A percentile compares a stretch with the other conserved stretches of the same genome.
Conservation (phyloP, 1,140 invertebrate species). For the Mamestra configurata region DNA sequence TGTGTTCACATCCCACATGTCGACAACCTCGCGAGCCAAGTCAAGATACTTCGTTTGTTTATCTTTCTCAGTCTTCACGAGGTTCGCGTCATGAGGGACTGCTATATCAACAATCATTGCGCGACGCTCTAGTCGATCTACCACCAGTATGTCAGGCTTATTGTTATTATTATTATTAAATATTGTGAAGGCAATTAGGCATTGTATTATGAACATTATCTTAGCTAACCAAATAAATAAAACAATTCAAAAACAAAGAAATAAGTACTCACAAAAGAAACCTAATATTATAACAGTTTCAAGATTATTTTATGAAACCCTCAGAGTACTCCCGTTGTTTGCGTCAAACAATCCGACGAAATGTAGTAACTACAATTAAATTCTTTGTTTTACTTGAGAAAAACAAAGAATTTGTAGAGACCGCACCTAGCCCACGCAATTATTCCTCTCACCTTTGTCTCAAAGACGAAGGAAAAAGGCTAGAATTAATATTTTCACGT, state of each 20-base stretch:
- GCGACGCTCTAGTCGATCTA: too few species aligned
- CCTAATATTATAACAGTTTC: neutral
- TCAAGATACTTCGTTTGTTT: too few species aligned
- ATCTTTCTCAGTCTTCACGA: too few species aligned
- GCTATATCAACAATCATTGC: too few species aligned
- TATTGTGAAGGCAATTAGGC: too few species aligned
- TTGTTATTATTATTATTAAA: too few species aligned
- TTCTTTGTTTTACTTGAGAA: conserved; percentile 20
- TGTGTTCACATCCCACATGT: too few species aligned
- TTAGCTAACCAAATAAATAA: too few species aligned
- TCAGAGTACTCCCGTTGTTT: neutral
- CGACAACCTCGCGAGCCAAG: too few species aligned
- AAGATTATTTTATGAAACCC: conserved; percentile 3
- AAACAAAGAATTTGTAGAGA: neutral
- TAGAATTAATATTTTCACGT: neutral
- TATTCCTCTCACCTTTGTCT: conserved; percentile 8
- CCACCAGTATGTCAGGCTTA: too few species aligned
- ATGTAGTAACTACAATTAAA: conserved; percentile 16
- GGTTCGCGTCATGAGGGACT: too few species aligned
- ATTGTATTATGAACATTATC: too few species aligned
- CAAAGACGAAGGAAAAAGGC: conserved; percentile 3
- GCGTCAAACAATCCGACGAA: neutral
- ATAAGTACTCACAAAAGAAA: neutral
- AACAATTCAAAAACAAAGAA: neutral
- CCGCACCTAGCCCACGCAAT: conserved; percentile 13